These are phyloP conservation scores for Nomada fucata DNA, from an alignment of 2,888 invertebrate species.

Conservation along the genomic window DNA sequence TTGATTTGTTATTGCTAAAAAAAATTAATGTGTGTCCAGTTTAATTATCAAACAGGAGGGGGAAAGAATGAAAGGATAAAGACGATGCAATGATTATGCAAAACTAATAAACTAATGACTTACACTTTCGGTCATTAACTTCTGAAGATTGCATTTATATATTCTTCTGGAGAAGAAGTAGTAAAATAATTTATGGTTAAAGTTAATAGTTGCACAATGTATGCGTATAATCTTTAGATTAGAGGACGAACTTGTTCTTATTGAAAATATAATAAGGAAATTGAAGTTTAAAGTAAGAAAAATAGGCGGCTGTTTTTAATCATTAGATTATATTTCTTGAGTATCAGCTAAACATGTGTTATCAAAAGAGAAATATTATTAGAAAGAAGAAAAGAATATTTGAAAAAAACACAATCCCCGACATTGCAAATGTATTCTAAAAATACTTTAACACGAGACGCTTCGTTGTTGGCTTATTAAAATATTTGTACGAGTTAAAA, in stretches of 20 bases:
- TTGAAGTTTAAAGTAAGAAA: no score
- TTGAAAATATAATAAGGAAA: no score
- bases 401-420: neutral
- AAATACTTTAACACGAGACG: neutral
- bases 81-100: no score
- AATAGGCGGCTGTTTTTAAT: neutral
- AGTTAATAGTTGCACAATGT: no score
- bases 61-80: neutral
- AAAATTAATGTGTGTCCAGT: neutral
- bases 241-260: no score
- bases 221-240: no score
- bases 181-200: no score
- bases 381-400: neutral
- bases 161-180: no score
- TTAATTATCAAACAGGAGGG: neutral
- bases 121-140: no score
- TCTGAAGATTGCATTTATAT: no score
- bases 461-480: neutral
- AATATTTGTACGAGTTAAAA: constrained; percentile 31
- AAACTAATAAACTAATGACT: no score
- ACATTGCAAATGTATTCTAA: no score
- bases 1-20: neutral
- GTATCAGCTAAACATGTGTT: neutral
- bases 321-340: neutral
- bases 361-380: neutral